Conservation (phyloP, 2,888 invertebrate genomes). For the Drosophila monieri region DNA sequence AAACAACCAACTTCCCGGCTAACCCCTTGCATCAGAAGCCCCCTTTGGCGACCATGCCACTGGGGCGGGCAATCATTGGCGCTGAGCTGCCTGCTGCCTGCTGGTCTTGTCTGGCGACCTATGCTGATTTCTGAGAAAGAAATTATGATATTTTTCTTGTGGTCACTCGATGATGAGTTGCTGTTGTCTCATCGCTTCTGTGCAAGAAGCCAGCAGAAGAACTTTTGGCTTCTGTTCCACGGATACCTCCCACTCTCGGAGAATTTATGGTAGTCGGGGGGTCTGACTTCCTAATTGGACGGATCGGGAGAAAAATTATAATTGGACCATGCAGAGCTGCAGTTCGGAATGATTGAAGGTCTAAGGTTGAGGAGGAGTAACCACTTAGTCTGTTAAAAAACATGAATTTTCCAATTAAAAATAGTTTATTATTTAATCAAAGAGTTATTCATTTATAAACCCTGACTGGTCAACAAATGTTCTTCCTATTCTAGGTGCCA, state of each 20-base stretch:
- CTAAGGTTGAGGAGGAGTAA: not conserved
- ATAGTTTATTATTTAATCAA: too few species aligned
- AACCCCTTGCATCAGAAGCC: constrained; percentile 1
- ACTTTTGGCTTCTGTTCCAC: constrained; percentile 27
- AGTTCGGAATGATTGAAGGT: constrained; percentile 4
- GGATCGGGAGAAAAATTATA: constrained; percentile 19
- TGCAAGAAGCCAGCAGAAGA: constrained; percentile 6
- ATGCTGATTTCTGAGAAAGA: constrained; percentile 72
- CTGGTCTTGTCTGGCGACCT: constrained; percentile 58
- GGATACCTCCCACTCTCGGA: constrained; percentile 25
- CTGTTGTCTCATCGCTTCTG: constrained; percentile 34
- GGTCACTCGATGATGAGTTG: constrained; percentile 45
- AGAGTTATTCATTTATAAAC: too few species aligned
- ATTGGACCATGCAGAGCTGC: constrained; percentile 13
- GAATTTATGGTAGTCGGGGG: constrained; percentile 20
- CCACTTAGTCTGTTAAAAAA: not conserved
- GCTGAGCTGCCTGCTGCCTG: constrained; percentile 27
- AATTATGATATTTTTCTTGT: constrained; percentile 60
- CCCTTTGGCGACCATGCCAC: constrained; percentile 13
- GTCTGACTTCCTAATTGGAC: constrained; percentile 37
- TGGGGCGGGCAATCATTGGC: constrained; percentile 54
- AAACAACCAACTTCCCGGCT: constrained; percentile 3
- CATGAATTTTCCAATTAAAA: too few species aligned
- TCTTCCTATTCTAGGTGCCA: not conserved
- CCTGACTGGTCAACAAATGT: too few species aligned